Percentiles rank a stretch among this genome's conserved stretches.
Evolutionary conservation across 2,113 vertebrate species (phyloP).

Genomic region (Megaceryle maxima): DNA sequence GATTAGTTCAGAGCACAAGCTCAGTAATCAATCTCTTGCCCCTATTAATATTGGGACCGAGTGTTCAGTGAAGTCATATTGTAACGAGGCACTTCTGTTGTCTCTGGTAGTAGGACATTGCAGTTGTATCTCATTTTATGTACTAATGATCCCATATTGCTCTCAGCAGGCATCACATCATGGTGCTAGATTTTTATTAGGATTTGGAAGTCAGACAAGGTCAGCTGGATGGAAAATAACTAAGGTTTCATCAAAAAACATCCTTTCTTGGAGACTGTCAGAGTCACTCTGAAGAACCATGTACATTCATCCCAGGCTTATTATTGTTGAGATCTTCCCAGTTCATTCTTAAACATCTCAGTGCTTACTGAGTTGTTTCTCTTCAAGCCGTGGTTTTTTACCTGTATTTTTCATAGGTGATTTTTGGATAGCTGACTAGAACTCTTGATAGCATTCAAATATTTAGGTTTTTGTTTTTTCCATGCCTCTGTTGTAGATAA

Average conservation of each 20-base stretch:
- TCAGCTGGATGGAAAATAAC: neutral
- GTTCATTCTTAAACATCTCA: neutral
- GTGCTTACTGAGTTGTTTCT: neutral
- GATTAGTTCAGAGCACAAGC: neutral
- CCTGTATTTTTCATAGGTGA: neutral
- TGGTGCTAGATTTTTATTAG: constrained; percentile 7
- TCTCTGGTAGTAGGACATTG: neutral
- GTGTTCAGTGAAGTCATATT: neutral
- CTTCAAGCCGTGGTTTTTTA: neutral
- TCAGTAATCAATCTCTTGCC: neutral
- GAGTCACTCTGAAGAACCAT: neutral
- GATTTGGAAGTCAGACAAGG: constrained; percentile 21
- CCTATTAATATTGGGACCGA: neutral
- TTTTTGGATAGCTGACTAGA: neutral
- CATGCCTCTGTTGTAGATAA: neutral
- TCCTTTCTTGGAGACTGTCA: neutral
- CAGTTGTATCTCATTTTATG: neutral
- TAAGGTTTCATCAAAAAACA: neutral
- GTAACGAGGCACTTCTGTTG: neutral
- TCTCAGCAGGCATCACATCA: constrained; percentile 4
- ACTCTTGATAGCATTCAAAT: neutral
- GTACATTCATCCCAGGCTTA: neutral
- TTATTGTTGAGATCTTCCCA: neutral
- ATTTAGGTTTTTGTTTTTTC: neutral
- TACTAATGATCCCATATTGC: constrained; percentile 18